Conservation (phyloP, 1,140 invertebrate species). For the Eueides isabella region DNA sequence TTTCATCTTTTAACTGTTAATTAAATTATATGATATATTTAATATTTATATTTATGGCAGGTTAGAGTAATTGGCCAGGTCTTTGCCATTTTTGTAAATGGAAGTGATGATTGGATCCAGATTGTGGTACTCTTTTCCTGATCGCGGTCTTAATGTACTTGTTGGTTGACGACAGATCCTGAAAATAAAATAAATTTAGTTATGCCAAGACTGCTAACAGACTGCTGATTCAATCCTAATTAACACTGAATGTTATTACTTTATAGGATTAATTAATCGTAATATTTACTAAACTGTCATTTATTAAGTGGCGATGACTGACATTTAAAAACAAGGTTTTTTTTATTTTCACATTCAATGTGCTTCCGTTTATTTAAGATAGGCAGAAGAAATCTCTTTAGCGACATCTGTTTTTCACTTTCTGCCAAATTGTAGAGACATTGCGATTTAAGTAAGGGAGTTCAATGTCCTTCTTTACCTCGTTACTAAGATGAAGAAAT, state of each 20-base stretch:
- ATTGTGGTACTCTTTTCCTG: conserved; percentile 93
- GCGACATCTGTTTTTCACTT: background rate
- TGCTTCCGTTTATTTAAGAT: too few relatives aligned
- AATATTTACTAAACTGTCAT: too few relatives aligned
- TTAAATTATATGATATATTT: conserved; percentile 6
- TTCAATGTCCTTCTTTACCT: too few relatives aligned
- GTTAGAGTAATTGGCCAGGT: conserved; percentile 58
- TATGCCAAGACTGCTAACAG: too few relatives aligned
- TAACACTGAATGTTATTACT: too few relatives aligned
- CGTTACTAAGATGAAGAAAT: too few relatives aligned
- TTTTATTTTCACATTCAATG: too few relatives aligned
- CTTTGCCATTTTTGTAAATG: conserved; percentile 70
- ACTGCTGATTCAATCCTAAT: too few relatives aligned
- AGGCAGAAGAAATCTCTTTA: too few relatives aligned
- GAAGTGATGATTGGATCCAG: conserved; percentile 86
- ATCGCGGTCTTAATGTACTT: conserved; percentile 91
- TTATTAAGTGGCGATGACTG: too few relatives aligned
- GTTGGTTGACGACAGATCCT: conserved; percentile 84
- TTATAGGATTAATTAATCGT: too few relatives aligned
- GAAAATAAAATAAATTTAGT: background rate
- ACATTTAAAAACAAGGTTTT: too few relatives aligned
- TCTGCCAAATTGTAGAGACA: background rate
- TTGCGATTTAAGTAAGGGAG: background rate
- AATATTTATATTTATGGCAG: conserved; percentile 37
- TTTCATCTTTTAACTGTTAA: conserved; percentile 1